These are phyloP conservation scores for Epirrhoe alternata DNA, from an alignment of 2,888 invertebrate species.

Conservation along the genomic window DNA sequence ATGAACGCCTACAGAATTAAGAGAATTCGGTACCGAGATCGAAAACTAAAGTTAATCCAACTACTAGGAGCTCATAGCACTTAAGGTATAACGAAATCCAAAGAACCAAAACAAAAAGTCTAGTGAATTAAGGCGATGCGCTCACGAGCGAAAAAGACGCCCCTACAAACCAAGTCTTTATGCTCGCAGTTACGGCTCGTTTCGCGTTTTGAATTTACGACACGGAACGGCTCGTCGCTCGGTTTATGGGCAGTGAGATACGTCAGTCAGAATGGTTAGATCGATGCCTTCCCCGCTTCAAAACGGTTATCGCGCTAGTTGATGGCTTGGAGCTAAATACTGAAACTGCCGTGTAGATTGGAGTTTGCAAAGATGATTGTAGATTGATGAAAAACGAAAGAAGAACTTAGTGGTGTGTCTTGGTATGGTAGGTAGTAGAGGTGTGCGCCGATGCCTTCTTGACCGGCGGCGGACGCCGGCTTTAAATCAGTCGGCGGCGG, in stretches of 20 bases:
- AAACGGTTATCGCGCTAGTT: slow-evolving; percentile 24
- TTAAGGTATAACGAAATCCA: background rate
- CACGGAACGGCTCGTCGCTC: slow-evolving; percentile 21
- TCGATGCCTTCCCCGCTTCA: slow-evolving; percentile 26
- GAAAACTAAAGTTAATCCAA: background rate
- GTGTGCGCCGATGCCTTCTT: no score
- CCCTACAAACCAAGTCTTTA: slow-evolving; percentile 25
- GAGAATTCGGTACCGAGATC: background rate
- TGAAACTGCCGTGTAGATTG: slow-evolving; percentile 8
- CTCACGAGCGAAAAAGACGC: slow-evolving; percentile 25
- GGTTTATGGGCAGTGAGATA: slow-evolving; percentile 32
- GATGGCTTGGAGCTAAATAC: slow-evolving; percentile 19
- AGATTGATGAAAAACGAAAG: background rate
- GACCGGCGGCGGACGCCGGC: no score
- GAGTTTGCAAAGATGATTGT: background rate
- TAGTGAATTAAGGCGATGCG: slow-evolving; percentile 9
- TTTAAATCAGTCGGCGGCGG: no score
- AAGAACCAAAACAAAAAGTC: slow-evolving; percentile 1
- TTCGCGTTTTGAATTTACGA: slow-evolving; percentile 35
- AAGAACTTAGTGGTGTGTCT: background rate
- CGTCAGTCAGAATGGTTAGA: slow-evolving; percentile 30
- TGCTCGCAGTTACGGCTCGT: slow-evolving; percentile 28
- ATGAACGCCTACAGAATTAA: background rate
- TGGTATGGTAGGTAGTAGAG: no score
- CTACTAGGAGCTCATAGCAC: background rate